Evolutionary conservation across 2,113 vertebrate genomes (phyloP).

Genomic region (Rhabdornis inornatus): DNA sequence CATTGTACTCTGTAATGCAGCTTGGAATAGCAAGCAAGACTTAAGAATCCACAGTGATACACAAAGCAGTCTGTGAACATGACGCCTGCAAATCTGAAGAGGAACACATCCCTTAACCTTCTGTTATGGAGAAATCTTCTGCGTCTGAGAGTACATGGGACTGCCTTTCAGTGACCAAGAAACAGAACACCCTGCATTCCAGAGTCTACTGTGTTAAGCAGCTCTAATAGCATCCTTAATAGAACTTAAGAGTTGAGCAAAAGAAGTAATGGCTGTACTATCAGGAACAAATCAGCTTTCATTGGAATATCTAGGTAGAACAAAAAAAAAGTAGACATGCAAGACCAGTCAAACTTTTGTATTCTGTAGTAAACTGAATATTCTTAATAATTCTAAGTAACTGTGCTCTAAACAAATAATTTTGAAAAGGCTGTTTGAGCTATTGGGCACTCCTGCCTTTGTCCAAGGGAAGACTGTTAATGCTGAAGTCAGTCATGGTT

Average conservation of each 20-base stretch:
- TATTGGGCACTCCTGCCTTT: neutral
- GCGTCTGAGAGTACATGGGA: neutral
- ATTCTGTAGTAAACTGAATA: neutral
- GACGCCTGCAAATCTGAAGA: fast-evolving
- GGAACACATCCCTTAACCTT: neutral
- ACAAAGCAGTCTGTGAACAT: fast-evolving
- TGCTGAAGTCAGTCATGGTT: neutral
- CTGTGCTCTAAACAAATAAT: neutral
- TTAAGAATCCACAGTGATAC: neutral
- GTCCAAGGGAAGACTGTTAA: neutral
- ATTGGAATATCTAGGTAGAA: neutral
- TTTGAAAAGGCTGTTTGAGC: neutral
- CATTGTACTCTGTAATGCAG: neutral
- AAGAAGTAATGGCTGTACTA: neutral
- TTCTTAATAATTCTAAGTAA: neutral
- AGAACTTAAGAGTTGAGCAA: neutral
- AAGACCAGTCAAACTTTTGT: neutral
- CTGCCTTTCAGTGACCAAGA: neutral
- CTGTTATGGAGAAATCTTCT: neutral
- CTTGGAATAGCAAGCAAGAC: neutral
- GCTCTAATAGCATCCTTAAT: neutral
- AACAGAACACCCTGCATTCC: neutral
- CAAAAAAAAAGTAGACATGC: neutral
- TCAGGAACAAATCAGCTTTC: neutral
- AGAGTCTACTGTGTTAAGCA: fast-evolving